Conservation (phyloP, 2,113 vertebrate genomes). For the Emydura subglobosa region DNA sequence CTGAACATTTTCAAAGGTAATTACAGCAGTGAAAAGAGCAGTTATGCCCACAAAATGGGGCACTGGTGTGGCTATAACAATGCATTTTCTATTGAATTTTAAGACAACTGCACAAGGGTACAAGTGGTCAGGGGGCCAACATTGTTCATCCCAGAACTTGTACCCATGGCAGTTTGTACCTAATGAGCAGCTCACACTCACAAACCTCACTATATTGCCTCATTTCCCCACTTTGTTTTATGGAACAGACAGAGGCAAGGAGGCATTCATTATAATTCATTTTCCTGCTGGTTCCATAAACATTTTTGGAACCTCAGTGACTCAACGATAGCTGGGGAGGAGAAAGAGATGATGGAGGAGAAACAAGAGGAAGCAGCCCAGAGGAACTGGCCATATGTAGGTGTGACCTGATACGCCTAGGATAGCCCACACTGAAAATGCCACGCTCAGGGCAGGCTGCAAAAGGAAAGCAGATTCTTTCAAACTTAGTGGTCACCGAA, state of each 20-base stretch:
- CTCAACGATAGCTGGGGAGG: background rate
- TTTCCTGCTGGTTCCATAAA: conserved; percentile 19
- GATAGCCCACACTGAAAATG: too few species aligned
- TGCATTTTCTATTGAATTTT: background rate
- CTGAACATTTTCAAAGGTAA: background rate
- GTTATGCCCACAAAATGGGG: background rate
- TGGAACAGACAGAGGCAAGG: background rate
- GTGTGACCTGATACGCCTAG: background rate
- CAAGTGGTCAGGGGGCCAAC: background rate
- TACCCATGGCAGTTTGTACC: background rate
- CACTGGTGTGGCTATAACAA: background rate
- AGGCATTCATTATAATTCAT: background rate
- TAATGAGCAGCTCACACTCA: background rate
- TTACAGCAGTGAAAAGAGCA: background rate
- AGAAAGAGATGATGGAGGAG: background rate
- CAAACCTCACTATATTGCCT: background rate
- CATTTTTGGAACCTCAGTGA: background rate
- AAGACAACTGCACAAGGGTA: background rate
- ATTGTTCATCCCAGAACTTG: background rate
- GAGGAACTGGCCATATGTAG: background rate
- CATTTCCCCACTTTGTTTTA: background rate
- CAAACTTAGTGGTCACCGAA: too few species aligned
- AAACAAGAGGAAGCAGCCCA: background rate
- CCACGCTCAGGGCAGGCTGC: too few species aligned
- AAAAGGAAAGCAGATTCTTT: too few species aligned